phyloP scores from a whole-genome alignment of 2,113 vertebrate species.

The Eolophus roseicapilla region DNA sequence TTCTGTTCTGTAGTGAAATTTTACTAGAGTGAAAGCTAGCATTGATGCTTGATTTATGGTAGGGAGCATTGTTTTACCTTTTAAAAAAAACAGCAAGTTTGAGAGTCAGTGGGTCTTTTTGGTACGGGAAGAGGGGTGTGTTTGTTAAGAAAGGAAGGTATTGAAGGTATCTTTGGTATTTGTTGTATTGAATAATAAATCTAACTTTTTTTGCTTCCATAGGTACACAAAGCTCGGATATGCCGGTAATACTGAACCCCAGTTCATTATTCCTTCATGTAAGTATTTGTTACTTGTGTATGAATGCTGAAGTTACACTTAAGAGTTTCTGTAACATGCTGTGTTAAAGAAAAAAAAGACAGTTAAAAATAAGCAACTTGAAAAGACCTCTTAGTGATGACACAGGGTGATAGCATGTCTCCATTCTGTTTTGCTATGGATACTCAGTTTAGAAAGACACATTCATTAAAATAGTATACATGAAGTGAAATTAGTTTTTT shows the following conservation, averaged over 20 bases:
- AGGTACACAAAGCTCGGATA: constrained; percentile 98
- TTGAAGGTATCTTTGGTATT: background rate
- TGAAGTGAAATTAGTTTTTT: background rate
- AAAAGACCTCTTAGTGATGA: background rate
- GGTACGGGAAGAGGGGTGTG: background rate
- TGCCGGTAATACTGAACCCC: constrained; percentile 97
- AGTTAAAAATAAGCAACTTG: background rate
- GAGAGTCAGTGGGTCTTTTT: background rate
- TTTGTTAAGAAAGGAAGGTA: background rate
- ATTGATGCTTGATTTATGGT: background rate
- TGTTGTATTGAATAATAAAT: background rate
- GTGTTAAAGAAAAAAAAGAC: background rate
- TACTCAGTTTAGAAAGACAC: background rate
- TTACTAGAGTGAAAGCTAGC: background rate
- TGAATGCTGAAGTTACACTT: background rate
- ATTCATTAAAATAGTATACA: background rate
- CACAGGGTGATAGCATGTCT: background rate
- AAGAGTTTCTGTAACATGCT: background rate
- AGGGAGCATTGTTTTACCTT: background rate
- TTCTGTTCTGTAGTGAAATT: background rate
- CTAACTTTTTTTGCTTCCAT: constrained; percentile 40
- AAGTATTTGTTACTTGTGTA: constrained; percentile 70
- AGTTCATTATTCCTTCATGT: constrained; percentile 99
- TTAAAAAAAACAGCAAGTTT: background rate
- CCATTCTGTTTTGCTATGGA: background rate